phyloP scores from a whole-genome alignment of 2,888 invertebrate genomes.

The Dasypogon diadema region DNA sequence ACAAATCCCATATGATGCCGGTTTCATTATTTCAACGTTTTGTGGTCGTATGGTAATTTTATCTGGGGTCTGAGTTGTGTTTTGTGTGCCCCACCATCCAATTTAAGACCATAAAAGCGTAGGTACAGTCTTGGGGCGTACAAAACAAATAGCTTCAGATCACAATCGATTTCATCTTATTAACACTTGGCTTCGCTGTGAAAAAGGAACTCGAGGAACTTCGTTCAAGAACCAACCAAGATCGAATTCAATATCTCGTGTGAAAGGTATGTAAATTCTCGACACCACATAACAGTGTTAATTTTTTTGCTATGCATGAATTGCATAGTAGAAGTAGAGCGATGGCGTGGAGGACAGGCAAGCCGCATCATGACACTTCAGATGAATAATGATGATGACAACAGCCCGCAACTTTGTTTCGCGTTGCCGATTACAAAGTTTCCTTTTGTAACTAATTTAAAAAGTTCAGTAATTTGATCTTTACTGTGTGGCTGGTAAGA shows the following conservation, averaged over 20 bases:
- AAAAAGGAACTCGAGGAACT: neutral
- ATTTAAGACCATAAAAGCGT: neutral
- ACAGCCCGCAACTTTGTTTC: neutral
- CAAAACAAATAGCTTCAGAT: constrained; percentile 12
- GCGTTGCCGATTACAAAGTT: neutral
- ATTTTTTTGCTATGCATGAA: neutral
- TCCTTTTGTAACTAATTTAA: neutral
- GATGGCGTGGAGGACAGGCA: neutral
- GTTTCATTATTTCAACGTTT: constrained; percentile 5
- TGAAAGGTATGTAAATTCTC: constrained; percentile 7
- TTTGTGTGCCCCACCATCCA: constrained; percentile 3
- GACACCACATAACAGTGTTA: constrained; percentile 2
- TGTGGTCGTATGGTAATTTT: constrained; percentile 21
- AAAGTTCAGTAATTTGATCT: constrained; percentile 2
- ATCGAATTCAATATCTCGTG: neutral
- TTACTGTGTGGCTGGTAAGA: neutral
- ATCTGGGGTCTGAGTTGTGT: neutral
- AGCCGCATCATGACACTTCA: neutral
- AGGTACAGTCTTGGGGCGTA: neutral
- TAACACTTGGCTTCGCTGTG: neutral
- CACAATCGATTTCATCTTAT: constrained; percentile 19
- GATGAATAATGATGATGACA: neutral
- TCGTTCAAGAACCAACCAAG: neutral
- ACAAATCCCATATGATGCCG: neutral
- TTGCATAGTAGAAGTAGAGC: neutral